These are phyloP conservation scores for Petroica traversi DNA, from an alignment of 2,113 vertebrate genomes.

Conservation along the genomic window DNA sequence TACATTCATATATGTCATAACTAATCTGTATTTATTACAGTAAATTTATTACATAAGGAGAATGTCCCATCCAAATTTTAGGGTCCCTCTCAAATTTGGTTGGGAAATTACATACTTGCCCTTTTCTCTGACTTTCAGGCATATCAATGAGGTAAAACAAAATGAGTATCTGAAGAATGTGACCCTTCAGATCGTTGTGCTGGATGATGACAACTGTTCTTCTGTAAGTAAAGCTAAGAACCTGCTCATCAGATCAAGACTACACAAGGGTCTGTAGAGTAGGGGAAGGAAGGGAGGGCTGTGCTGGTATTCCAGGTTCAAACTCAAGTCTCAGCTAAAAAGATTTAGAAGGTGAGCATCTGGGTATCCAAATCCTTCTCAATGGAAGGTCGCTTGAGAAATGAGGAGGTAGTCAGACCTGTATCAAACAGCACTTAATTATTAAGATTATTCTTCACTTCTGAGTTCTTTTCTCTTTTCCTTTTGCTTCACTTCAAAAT, in stretches of 20 bases:
- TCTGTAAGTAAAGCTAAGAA: constrained; percentile 61
- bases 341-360: background rate
- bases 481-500: background rate
- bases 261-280: background rate
- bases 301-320: background rate
- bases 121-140: constrained; percentile 61
- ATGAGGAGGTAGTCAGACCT: background rate
- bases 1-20: background rate
- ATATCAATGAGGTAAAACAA: constrained; percentile 69
- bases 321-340: background rate
- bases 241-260: background rate
- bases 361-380: background rate
- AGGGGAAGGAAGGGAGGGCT: background rate
- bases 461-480: background rate
- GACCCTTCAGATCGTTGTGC: constrained; percentile 59
- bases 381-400: background rate
- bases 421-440: background rate
- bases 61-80: background rate
- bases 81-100: background rate
- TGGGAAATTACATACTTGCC: background rate
- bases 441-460: background rate
- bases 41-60: background rate
- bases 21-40: background rate
- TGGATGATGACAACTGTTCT: constrained; percentile 54
- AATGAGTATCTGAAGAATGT: constrained; percentile 60